These are phyloP conservation scores for Ailurus styani DNA, from an alignment of 2,113 vertebrate genomes.

Conservation along the genomic window DNA sequence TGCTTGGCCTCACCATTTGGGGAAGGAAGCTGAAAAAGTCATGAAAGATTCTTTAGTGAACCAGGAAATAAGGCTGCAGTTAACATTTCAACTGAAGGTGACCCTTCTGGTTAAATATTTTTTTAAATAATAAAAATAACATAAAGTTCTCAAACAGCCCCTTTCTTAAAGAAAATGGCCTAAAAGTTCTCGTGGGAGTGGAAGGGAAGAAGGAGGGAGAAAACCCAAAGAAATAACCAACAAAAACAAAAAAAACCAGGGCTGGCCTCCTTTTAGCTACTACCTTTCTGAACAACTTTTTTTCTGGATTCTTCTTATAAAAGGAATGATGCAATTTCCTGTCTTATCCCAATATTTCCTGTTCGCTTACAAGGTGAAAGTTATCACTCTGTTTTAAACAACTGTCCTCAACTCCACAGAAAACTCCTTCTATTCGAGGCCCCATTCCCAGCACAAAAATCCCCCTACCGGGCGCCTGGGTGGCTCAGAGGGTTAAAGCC, in stretches of 20 bases:
- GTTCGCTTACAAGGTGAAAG: constrained; percentile 88
- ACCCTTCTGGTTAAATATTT: constrained; percentile 80
- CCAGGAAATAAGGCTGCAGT: constrained; percentile 60
- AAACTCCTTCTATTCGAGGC: not conserved
- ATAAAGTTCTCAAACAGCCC: constrained; percentile 65
- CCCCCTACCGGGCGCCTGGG: too few relatives aligned
- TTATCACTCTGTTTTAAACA: constrained; percentile 74
- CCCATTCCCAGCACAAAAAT: not conserved
- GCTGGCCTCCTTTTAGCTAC: not conserved
- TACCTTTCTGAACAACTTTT: constrained; percentile 72
- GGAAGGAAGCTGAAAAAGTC: constrained; percentile 82
- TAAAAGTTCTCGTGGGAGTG: constrained; percentile 31
- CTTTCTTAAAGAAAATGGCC: constrained; percentile 70
- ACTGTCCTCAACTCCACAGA: constrained; percentile 43
- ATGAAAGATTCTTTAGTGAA: constrained; percentile 75
- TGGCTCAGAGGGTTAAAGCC: too few relatives aligned
- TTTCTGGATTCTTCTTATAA: constrained; percentile 86
- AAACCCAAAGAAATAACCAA: not conserved
- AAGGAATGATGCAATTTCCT: constrained; percentile 95
- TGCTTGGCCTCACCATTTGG: constrained; percentile 85
- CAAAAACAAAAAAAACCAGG: too few relatives aligned
- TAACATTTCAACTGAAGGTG: constrained; percentile 75
- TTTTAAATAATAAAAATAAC: constrained; percentile 80
- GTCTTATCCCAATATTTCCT: constrained; percentile 90
- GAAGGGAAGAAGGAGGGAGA: not conserved